Evolutionary conservation across 2,888 invertebrate genomes (phyloP).

Genomic region (Heteropelma amictum): DNA sequence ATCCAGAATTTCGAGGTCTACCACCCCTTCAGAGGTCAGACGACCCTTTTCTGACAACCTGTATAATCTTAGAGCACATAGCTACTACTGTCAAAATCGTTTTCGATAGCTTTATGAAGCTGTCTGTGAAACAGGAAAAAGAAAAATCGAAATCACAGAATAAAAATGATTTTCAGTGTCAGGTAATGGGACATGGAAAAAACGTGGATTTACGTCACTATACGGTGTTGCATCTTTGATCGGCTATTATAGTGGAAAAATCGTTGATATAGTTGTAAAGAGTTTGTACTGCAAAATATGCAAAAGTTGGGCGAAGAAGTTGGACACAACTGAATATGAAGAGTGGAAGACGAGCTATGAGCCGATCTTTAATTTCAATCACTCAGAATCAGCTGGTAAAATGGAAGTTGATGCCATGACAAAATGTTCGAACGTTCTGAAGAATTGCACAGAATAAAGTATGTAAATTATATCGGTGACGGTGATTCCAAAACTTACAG

Average conservation of each 20-base stretch:
- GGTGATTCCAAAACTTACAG: neutral
- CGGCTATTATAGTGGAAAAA: neutral
- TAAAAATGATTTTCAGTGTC: neutral
- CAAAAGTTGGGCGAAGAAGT: neutral
- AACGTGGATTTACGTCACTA: neutral
- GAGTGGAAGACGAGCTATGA: neutral
- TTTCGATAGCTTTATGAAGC: neutral
- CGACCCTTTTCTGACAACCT: too few species aligned
- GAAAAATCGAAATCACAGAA: neutral
- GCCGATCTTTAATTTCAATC: neutral
- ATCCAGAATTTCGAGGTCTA: too few species aligned
- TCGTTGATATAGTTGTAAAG: neutral
- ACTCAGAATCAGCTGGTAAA: neutral
- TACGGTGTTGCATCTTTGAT: neutral
- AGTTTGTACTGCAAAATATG: neutral
- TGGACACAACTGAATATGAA: neutral
- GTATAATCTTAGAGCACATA: neutral
- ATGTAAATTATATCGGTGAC: neutral
- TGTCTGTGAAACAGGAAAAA: neutral
- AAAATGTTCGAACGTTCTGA: neutral
- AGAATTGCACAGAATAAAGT: neutral
- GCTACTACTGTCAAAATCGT: neutral
- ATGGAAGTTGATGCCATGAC: neutral
- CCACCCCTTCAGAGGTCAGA: too few species aligned
- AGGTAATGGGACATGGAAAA: neutral